A percentile compares a stretch with the other conserved stretches of the same genome.
These are phyloP conservation scores for Lithosia quadra DNA, from an alignment of 2,888 invertebrate genomes.

Conservation along the genomic window DNA sequence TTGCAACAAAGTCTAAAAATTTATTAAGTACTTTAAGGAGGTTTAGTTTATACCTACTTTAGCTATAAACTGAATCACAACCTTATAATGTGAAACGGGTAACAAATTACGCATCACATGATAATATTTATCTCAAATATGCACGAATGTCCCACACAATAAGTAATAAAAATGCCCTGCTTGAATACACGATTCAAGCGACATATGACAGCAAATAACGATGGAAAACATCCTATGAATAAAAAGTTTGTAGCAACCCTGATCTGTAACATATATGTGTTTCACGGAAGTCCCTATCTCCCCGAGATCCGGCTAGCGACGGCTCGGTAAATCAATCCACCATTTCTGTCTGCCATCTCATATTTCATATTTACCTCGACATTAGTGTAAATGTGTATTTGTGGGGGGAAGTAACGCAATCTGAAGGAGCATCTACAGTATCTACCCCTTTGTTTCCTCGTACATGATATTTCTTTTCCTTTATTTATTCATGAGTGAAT, in stretches of 20 bases:
- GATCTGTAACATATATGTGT: constrained; percentile 40
- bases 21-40: no score
- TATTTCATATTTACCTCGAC: constrained; percentile 71
- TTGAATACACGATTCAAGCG: constrained; percentile 4
- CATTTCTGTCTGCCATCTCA: constrained; percentile 64
- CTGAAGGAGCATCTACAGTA: constrained; percentile 47
- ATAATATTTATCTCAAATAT: background rate
- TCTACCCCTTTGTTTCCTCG: constrained; percentile 47
- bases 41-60: no score
- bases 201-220: background rate
- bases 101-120: background rate
- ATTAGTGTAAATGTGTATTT: constrained; percentile 70
- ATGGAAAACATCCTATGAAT: background rate
- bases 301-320: constrained; percentile 63
- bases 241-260: constrained; percentile 36
- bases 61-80: background rate
- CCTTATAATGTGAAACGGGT: background rate
- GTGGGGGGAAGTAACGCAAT: constrained; percentile 59
- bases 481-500: constrained; percentile 54
- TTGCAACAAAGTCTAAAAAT: no score
- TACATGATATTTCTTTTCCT: constrained; percentile 48
- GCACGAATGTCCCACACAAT: background rate
- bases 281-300: constrained; percentile 52
- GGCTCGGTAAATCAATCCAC: constrained; percentile 73
- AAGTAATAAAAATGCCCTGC: background rate